Base-by-base conservation (phyloP, 53 echinoderm and acorn worm species). In the Echinarachnius parma region DNA sequence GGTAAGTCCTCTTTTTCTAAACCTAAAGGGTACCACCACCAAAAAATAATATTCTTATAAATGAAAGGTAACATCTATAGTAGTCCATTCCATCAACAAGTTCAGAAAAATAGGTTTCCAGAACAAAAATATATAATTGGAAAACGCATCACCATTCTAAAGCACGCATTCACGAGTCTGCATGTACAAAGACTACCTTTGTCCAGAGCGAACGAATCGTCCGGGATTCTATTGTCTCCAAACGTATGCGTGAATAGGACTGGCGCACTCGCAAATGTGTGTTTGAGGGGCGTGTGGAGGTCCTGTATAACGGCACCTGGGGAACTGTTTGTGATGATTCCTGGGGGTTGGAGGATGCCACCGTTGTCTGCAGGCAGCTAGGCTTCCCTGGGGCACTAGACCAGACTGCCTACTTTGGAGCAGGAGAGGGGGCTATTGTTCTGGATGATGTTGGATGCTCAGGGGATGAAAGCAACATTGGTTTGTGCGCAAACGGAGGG, bases 311-410 rank as follows among this genome's bases (percentile, higher is more conserved):
- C 31, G 49, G 44, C 3, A 28, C 21, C 18, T 80, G 70, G 80
- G 80, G 80, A 22, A 80, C 59, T 21, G 80, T 80, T 10, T 82
- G 63, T 45, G 75, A 82, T 9, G 48, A 75, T 21, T 14, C 39
- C 20, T 82, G 82, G 75, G 75, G 75, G 9, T 10, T 75, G 32
- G 5, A 1, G 31, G 82, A 75, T 26, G 75, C 82, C 19, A 36
- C 19, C 2, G 64, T 75, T 9, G 82, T 82, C 16, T 80, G 80
- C 48, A 16, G 59, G 21, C 59, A 58, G 31, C 80, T 80, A 2
- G 80, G 80, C 50, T 49, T 39, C 13, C 7, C 7, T 39, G 7
- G 7, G 13, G 7, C 39, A 9, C 13, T 13, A 39, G 39, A 13
- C 7, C 7, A 39, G 7, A 9, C 13, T 13, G 13, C 39, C 7